Conservation (phyloP, 2,888 invertebrate species). For the Drosophila kanekoi region DNA sequence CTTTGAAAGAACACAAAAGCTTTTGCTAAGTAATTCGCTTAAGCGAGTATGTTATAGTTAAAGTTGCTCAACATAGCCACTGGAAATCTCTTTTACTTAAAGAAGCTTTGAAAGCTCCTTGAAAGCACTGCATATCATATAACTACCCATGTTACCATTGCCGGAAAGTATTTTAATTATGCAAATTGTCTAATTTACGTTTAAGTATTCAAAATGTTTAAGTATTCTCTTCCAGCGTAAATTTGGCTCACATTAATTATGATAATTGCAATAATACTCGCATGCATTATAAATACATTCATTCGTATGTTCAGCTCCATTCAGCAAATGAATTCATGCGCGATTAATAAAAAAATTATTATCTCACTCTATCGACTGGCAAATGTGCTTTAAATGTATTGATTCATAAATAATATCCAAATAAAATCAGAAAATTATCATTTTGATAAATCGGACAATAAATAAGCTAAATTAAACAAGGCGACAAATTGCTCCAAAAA, state of each 20-base stretch:
- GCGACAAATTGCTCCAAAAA: constrained; percentile 30
- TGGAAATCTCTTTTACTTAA: too few relatives aligned
- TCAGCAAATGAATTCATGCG: not conserved
- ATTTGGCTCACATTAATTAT: not conserved
- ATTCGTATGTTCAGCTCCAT: not conserved
- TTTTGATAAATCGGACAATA: constrained; percentile 1
- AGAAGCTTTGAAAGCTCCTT: not conserved
- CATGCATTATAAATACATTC: not conserved
- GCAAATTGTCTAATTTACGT: not conserved
- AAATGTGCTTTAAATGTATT: not conserved
- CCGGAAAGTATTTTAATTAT: too few relatives aligned
- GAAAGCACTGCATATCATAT: not conserved
- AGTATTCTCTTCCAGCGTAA: not conserved
- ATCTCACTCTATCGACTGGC: constrained; percentile 14
- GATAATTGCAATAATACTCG: not conserved
- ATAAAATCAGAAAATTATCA: constrained; percentile 8
- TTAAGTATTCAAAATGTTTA: not conserved
- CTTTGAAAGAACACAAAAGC: constrained; percentile 2
- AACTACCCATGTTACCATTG: too few relatives aligned
- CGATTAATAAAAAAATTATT: constrained; percentile 12
- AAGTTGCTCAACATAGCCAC: too few relatives aligned
- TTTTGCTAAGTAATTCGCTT: not conserved
- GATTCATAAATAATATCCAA: not conserved
- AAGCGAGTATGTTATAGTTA: too few relatives aligned
- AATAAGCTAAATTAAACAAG: not conserved